Conservation (phyloP, 1,140 invertebrate genomes). For the Drosophila murphyi region DNA sequence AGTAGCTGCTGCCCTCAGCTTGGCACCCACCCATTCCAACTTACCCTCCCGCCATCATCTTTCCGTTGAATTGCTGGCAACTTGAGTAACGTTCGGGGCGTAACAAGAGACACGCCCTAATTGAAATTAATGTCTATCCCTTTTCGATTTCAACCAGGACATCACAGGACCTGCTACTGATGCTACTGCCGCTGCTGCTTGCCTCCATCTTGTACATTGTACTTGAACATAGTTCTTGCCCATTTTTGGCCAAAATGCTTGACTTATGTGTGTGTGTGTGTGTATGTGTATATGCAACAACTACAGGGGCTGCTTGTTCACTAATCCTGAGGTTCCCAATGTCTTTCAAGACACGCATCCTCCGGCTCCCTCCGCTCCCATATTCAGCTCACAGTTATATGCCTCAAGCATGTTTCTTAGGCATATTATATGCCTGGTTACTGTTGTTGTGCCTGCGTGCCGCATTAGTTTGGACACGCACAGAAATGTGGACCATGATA, state of each 20-base stretch:
- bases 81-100: slow-evolving; percentile 53
- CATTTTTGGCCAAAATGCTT: slow-evolving; percentile 41
- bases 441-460: slow-evolving; percentile 38
- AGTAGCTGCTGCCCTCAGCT: slow-evolving; percentile 19
- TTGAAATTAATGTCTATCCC: slow-evolving; percentile 80
- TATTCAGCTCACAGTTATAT: background rate
- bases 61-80: slow-evolving; percentile 8
- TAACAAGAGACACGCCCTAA: slow-evolving; percentile 59
- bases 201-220: slow-evolving; percentile 28
- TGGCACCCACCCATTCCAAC: background rate
- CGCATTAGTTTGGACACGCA: slow-evolving; percentile 75
- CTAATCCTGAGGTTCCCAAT: slow-evolving; percentile 31
- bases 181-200: background rate
- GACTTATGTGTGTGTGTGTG: slow-evolving; percentile 29
- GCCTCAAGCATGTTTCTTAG: slow-evolving; percentile 2
- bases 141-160: slow-evolving; percentile 60
- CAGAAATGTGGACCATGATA: slow-evolving; percentile 49
- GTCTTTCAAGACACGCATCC: slow-evolving; percentile 41
- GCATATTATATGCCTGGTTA: slow-evolving; percentile 15
- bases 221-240: slow-evolving; percentile 43
- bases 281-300: slow-evolving; percentile 7
- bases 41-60: background rate
- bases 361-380: background rate
- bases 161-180: background rate
- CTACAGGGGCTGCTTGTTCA: slow-evolving; percentile 57